A percentile compares a stretch with the other conserved stretches of the same genome.
phyloP scores from a whole-genome alignment of 1,140 invertebrate species.

The Meloidogyne hapla region DNA sequence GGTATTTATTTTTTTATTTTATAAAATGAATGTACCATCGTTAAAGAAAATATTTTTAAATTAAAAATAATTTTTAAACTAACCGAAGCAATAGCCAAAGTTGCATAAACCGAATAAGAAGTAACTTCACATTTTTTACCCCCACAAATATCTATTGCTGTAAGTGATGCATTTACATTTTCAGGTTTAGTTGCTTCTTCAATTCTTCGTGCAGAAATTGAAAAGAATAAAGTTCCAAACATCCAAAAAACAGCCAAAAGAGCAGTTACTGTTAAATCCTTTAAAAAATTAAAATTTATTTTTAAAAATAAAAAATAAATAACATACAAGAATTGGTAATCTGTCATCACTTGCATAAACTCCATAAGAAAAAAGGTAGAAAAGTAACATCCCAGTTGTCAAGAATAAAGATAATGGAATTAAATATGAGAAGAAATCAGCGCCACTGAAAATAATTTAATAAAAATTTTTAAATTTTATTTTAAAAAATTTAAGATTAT shows the following conservation, averaged over 20 bases:
- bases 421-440: slow-evolving; percentile 48
- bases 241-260: slow-evolving; percentile 50
- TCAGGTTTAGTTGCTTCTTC: slow-evolving; percentile 37
- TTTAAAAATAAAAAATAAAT: background rate
- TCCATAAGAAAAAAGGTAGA: slow-evolving; percentile 51
- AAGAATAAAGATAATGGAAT: slow-evolving; percentile 47
- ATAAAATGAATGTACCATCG: background rate
- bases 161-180: slow-evolving; percentile 31
- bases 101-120: slow-evolving; percentile 31
- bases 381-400: slow-evolving; percentile 38
- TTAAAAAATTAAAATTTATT: slow-evolving; percentile 14
- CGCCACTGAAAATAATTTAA: slow-evolving; percentile 36
- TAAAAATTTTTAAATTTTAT: slow-evolving; percentile 22
- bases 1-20: background rate
- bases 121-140: slow-evolving; percentile 3
- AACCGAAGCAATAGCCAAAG: slow-evolving; percentile 43
- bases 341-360: slow-evolving; percentile 45
- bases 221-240: slow-evolving; percentile 46
- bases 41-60: background rate
- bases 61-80: slow-evolving; percentile 10
- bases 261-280: slow-evolving; percentile 51
- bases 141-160: slow-evolving; percentile 30
- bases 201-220: slow-evolving; percentile 28
- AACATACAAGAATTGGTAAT: slow-evolving; percentile 42
- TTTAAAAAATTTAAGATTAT: slow-evolving; percentile 16